Percentiles rank a stretch among this genome's conserved stretches.
These are phyloP conservation scores for Cephus rjabovi DNA, from an alignment of 2,888 invertebrate genomes.

Conservation along the genomic window DNA sequence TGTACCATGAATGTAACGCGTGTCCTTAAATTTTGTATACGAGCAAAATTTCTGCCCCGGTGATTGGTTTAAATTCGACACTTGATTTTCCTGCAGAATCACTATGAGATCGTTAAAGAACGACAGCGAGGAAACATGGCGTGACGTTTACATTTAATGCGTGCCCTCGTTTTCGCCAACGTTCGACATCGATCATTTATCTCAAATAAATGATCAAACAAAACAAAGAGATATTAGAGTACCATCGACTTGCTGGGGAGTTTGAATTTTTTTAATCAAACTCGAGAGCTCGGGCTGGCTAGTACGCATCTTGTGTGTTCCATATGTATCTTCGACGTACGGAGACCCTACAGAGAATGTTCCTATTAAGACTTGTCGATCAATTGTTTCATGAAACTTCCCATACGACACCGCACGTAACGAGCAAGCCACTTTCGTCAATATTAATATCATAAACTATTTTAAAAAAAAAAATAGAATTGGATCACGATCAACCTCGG, in stretches of 20 bases:
- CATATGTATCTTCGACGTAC: not conserved
- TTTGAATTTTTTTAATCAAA: constrained; percentile 37
- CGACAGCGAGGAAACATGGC: not conserved
- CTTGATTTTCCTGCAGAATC: not conserved
- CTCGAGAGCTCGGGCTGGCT: constrained; percentile 54
- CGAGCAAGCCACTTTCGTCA: not conserved
- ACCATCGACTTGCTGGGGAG: constrained; percentile 31
- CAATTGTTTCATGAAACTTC: not conserved
- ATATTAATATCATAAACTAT: not conserved
- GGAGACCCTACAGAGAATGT: constrained; percentile 33
- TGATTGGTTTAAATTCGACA: not conserved
- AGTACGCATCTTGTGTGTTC: constrained; percentile 37
- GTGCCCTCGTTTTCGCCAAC: not conserved
- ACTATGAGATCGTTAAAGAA: not conserved
- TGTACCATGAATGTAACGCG: not conserved
- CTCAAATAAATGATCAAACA: not conserved
- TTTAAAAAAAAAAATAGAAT: not conserved
- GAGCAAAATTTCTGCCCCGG: not conserved
- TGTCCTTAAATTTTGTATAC: not conserved
- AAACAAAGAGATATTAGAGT: constrained; percentile 17
- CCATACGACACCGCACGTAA: not conserved
- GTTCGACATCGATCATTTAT: not conserved
- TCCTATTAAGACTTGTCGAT: constrained; percentile 16
- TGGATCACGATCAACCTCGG: not conserved
- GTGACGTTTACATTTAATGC: not conserved